Evolutionary conservation across 2,888 invertebrate genomes (phyloP).

Genomic region (Druceiella hillmani): DNA sequence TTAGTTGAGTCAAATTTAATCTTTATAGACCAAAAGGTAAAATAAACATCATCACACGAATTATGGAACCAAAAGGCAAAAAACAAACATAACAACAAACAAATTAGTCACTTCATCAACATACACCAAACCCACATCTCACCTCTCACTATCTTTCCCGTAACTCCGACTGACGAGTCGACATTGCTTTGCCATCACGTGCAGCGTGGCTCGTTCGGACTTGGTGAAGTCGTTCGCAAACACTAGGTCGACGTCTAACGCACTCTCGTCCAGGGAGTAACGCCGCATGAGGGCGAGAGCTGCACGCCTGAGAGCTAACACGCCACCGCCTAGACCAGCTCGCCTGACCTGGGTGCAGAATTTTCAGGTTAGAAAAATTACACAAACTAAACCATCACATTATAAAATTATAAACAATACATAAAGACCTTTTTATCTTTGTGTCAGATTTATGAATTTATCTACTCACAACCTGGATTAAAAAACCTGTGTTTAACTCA

Average conservation of each 20-base stretch:
- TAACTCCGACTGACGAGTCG: slow-evolving; percentile 48
- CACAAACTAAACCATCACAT: neutral
- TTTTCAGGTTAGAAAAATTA: neutral
- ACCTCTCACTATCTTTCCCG: slow-evolving; percentile 41
- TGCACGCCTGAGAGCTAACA: neutral
- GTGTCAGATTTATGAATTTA: too few species aligned
- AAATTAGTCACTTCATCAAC: neutral
- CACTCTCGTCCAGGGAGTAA: too few species aligned
- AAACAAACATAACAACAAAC: neutral
- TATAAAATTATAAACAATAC: slow-evolving; percentile 2
- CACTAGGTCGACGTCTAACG: slow-evolving; percentile 54
- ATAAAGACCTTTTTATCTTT: neutral
- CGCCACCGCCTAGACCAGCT: neutral
- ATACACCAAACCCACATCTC: neutral
- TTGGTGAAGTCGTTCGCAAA: slow-evolving; percentile 57
- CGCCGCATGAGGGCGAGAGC: too few species aligned
- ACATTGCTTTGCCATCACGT: slow-evolving; percentile 44
- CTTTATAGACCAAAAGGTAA: too few species aligned
- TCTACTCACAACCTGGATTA: too few species aligned
- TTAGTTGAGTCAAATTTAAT: too few species aligned
- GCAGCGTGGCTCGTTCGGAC: slow-evolving; percentile 57
- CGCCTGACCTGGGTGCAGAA: neutral
- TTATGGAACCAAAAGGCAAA: too few species aligned
- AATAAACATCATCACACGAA: too few species aligned
- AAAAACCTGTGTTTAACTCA: too few species aligned